Evolutionary conservation across 2,888 invertebrate species (phyloP), one percentile per base, ranked within the genome.

Genomic region (Leistus spinibarbis): DNA sequence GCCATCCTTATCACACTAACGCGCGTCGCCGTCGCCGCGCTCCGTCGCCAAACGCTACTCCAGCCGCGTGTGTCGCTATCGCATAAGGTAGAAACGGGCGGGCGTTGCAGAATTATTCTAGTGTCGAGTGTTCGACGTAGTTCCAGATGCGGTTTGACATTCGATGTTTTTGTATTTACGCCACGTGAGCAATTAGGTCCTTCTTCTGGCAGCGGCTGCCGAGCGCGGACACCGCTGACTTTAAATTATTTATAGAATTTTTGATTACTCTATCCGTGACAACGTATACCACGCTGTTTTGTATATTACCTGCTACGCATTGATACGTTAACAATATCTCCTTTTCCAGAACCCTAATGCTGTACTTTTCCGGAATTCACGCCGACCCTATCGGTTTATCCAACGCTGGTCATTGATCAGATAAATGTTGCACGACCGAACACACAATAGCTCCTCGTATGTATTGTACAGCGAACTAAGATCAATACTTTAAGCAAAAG

Each of bases 81-180:
- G 3, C 54, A 5, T 19, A 60, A 10, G 22, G 17, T 16, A 17
- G 17, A 20, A 40, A 40, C 17, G 10, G 22, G 16, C 60, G 19
- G 22, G 20, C 20, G 20, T 20, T 60, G 64, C 27, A 64, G 10
- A 23, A 64, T n/a, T n/a, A n/a, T 64, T 20, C 23, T 20, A 17
- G 53, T 62, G 54, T 53, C 54, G 62, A 66, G 20, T 66, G 66
- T 70, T 22, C 65, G 65, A 71, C 71, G 54, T 71, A 62, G 54
- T 54, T 71, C 24, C 71, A 71, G 63, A 71, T 64, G 64, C 64
- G 71, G 71, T 71, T 71, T 71, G 71, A 71, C 71, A 71, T 71
- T 71, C 71, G 64, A 71, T 71, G 71, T 71, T 64, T 71, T 71
- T 71, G 71, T 71, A 71, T 71, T 71, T 71, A 71, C 71, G 71